Evolutionary conservation across 2,797 vertebrate genomes (phyloP), one percentile per base, ranked within the genome.

Genomic region (Melanotaenia parkinsoni): DNA sequence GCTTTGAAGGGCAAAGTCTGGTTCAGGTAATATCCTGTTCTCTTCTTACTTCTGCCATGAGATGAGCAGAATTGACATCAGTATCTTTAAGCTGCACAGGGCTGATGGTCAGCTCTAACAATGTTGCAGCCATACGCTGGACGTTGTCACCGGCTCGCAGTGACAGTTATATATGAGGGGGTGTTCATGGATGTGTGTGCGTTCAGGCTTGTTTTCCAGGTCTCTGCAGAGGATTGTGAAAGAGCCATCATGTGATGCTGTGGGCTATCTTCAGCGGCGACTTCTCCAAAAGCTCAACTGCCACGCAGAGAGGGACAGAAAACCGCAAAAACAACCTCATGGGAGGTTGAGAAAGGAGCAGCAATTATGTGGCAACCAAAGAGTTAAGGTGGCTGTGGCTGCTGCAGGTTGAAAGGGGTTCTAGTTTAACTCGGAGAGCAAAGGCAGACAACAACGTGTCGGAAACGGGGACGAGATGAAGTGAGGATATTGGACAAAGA

Each of bases 221-320:
- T 82, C 76, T 78, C 62, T 60, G 67, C 67, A 72, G 60, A 63
- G 76, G 60, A 85, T 90, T 90, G 89, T 65, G 80, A 84, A 88
- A 90, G 79, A 87, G 61, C 80, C 85, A 77, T 83, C 91, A 86
- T 87, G 88, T 94, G 93, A 94, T 54, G 47, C 85, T 80, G 70
- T 14, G 1, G 43, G 7, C 84, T 80, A 88, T 89, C 81, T 91
- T 91, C 86, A 89, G 89, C 87, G 87, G 87, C 90, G 75, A 95
- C 91, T 94, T 94, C 93, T 94, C 89, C 81, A 93, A 93, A 94
- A 93, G 78, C 77, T 73, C 73, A 92, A 92, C 92, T 71, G 92
- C 79, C 86, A 53, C 11, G 20, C 11, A 53, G 37, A 32, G 38
- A 51, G 73, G 76, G 77, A 74, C 58, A 74, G 53, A 78, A 56